Evolutionary conservation across 2,888 invertebrate genomes (phyloP), one percentile per base, ranked within the genome.

Genomic region (Hirtodrosophila trivittata): DNA sequence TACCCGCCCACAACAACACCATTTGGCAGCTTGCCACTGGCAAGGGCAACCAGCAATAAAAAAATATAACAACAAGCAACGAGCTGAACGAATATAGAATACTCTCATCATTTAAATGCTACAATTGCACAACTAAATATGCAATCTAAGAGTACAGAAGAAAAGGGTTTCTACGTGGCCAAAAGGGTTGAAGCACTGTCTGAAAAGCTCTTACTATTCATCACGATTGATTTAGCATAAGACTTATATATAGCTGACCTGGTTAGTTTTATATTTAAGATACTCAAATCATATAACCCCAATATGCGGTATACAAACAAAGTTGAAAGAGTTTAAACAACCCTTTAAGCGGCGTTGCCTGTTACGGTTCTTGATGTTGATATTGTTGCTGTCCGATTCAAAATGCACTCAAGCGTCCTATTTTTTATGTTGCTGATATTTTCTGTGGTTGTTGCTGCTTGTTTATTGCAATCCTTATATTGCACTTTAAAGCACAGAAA

Each of bases 11-110:
- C 77, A 67, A 70, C 64, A 76, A 62, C 78, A 65, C 72, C 73
- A 73, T 82, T 86, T 85, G 82, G 82, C 87, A 68, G 63, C 30
- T 52, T 60, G 85, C 82, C 83, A 85, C 33, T 14, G 39, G 66
- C 60, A 55, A 57, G 35, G 50, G 35, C 50, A 43, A 39, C 28
- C 12, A 54, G n/a, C n/a, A 28, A 37, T 56, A 55, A 55, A 49
- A 43, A 46, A 41, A 47, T 6, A 12, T 5, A 6, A 46, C 26
- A 30, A 9, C 10, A 39, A 42, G 14, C 5, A 18, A 43, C n/a
- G n/a, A n/a, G n/a, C n/a, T n/a, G 14, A 51, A 68, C 63, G 69
- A 56, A 33, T 51, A 32, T 16, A 6, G 62, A 50, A 68, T 68
- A 68, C 55, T 47, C 26, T 30, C n/a, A n/a, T n/a, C n/a, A n/a